Evolutionary conservation across 2,113 vertebrate species (phyloP).

Genomic region (Labrus mixtus): DNA sequence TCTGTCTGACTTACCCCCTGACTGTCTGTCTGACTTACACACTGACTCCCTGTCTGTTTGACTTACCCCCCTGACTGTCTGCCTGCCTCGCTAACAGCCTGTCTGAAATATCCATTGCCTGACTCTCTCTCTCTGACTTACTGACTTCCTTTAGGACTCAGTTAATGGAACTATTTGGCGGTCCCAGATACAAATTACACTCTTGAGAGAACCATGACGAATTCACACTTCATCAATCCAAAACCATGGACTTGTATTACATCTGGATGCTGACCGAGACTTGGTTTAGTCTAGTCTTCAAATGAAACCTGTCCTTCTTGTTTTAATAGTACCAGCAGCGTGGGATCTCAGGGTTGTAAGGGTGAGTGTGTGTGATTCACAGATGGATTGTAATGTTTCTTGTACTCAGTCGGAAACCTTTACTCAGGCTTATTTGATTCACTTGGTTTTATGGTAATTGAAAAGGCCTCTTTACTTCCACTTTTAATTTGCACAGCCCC

Average conservation of each 20-base stretch:
- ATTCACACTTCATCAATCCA: neutral
- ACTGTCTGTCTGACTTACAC: slow-evolving; percentile 52
- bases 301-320: neutral
- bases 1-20: slow-evolving; percentile 57
- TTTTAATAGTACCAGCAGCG: neutral
- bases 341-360: neutral
- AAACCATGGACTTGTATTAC: neutral
- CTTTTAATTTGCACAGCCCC: neutral
- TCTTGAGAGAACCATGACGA: neutral
- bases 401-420: neutral
- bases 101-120: too few relatives aligned
- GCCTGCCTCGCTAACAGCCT: neutral
- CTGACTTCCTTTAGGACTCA: neutral
- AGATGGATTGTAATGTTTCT: neutral
- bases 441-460: neutral
- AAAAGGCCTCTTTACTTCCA: neutral
- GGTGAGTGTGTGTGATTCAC: neutral
- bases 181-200: neutral
- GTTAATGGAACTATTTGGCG: neutral
- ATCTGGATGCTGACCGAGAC: neutral
- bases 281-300: neutral
- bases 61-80: slow-evolving; percentile 11
- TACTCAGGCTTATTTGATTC: neutral
- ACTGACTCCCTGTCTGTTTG: slow-evolving; percentile 33
- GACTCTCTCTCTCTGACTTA: neutral